phyloP scores from a whole-genome alignment of 1,140 invertebrate species.

The Drosophila mayri region DNA sequence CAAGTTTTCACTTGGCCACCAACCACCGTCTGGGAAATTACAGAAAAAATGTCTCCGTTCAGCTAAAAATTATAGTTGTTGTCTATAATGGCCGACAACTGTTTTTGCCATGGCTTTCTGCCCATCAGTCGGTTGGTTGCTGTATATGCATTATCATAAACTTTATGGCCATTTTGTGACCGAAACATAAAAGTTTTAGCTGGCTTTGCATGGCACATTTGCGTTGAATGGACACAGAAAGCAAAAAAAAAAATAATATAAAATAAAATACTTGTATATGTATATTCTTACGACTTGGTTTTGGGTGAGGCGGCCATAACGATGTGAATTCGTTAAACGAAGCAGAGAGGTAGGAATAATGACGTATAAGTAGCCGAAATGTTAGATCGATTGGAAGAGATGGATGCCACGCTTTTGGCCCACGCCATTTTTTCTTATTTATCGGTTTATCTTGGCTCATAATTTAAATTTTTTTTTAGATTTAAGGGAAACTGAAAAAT shows the following conservation, averaged over 20 bases:
- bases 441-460: constrained; percentile 2
- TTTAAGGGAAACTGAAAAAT: not conserved
- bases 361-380: constrained; percentile 35
- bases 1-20: constrained; percentile 65
- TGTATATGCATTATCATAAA: constrained; percentile 67
- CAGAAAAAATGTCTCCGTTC: constrained; percentile 66
- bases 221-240: constrained; percentile 25
- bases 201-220: constrained; percentile 44
- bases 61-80: constrained; percentile 31
- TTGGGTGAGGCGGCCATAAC: constrained; percentile 36
- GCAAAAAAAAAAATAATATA: constrained; percentile 12
- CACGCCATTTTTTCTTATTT: constrained; percentile 15
- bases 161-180: constrained; percentile 77
- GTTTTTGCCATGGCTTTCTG: constrained; percentile 35
- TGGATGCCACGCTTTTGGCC: constrained; percentile 34
- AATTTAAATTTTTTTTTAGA: constrained; percentile 8
- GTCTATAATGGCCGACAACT: constrained; percentile 53
- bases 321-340: constrained; percentile 26
- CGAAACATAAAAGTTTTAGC: constrained; percentile 53
- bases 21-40: constrained; percentile 59
- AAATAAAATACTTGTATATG: constrained; percentile 29
- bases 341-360: constrained; percentile 13
- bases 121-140: constrained; percentile 14
- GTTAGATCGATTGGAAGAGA: constrained; percentile 28
- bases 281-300: constrained; percentile 21